Conservation (phyloP, 2,888 invertebrate genomes). For the Alsophila aescularia region DNA sequence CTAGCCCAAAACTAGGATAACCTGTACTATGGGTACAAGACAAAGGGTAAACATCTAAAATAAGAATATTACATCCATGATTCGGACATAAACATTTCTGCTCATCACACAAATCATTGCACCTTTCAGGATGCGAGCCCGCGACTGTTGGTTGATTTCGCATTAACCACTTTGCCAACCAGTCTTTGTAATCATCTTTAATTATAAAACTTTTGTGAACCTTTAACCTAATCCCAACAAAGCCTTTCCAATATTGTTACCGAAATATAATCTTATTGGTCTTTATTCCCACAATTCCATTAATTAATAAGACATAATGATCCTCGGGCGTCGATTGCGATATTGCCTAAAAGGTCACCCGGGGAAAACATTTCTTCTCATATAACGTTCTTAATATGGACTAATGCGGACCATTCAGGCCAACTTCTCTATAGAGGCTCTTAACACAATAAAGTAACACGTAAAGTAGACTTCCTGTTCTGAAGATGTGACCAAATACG, state of each 20-base stretch:
- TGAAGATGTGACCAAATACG: conserved; percentile 8
- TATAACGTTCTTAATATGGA: conserved; percentile 13
- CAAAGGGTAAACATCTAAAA: no score
- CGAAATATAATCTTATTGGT: background rate
- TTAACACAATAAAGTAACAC: conserved; percentile 25
- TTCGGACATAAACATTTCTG: no score
- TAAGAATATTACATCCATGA: no score
- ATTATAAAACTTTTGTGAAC: background rate
- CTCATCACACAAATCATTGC: no score
- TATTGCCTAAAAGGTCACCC: background rate
- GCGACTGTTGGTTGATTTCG: no score
- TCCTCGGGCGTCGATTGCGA: conserved; percentile 2
- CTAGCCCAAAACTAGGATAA: no score
- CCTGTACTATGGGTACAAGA: no score
- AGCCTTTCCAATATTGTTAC: background rate
- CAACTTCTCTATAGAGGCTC: conserved; percentile 13
- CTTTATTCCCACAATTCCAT: background rate
- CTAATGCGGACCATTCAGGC: conserved; percentile 22
- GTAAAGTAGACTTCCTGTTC: conserved; percentile 14
- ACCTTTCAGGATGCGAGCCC: no score
- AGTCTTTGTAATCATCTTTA: no score
- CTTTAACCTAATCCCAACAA: background rate
- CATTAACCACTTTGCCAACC: no score
- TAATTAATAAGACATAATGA: conserved; percentile 1
- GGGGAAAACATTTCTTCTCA: background rate